These are phyloP conservation scores for Oryzias dopingdopingensis DNA, from an alignment of 2,797 vertebrate species.

Conservation along the genomic window DNA sequence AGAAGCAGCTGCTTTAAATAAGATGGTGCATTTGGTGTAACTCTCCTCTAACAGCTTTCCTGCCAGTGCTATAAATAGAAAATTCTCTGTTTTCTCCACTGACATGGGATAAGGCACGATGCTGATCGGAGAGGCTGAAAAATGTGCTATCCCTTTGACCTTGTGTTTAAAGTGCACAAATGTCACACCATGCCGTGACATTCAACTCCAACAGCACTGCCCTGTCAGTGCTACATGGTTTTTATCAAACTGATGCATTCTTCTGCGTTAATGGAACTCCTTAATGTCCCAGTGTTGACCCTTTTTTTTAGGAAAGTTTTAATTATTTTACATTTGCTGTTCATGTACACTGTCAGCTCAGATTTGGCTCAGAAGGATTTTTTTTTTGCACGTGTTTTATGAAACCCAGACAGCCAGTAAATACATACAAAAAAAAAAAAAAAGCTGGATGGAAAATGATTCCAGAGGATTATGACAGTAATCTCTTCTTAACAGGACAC, in stretches of 20 bases:
- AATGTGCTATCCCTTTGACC: constrained; percentile 17
- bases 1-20: constrained; percentile 1
- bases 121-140: constrained; percentile 28
- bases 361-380: constrained; percentile 18
- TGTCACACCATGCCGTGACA: constrained; percentile 7
- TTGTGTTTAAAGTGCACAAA: constrained; percentile 6
- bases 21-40: constrained; percentile 4
- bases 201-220: not conserved
- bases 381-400: constrained; percentile 25
- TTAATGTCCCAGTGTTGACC: constrained; percentile 15
- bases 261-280: constrained; percentile 2
- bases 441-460: constrained; percentile 46
- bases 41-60: not conserved
- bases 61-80: constrained; percentile 13
- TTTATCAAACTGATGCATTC: constrained; percentile 1
- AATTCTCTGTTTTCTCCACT: constrained; percentile 18
- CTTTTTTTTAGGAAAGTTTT: constrained; percentile 23
- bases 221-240: constrained; percentile 10
- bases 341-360: constrained; percentile 11
- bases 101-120: constrained; percentile 16
- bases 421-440: constrained; percentile 19
- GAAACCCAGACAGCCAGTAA: constrained; percentile 27
- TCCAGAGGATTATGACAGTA: constrained; percentile 60
- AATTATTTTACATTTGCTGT: constrained; percentile 13
- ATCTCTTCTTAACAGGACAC: constrained; percentile 54